These are phyloP conservation scores for Ptychadena robeensis DNA, from an alignment of 2,797 vertebrate species.

Conservation along the genomic window DNA sequence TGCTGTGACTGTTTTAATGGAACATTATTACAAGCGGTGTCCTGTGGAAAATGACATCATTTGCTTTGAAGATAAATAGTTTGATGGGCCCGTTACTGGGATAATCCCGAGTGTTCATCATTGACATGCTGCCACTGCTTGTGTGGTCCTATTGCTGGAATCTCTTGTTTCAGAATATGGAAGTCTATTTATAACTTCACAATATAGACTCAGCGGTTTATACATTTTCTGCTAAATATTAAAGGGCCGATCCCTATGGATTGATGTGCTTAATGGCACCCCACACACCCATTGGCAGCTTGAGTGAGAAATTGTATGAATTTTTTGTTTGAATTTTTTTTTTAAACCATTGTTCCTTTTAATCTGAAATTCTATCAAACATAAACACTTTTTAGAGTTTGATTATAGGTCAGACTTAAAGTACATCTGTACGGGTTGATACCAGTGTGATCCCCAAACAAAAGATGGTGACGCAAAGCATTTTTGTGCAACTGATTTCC, in stretches of 20 bases:
- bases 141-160: slow-evolving; percentile 5
- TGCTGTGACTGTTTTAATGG: slow-evolving; percentile 24
- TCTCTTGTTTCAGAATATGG: background rate
- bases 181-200: background rate
- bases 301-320: no score
- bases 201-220: background rate
- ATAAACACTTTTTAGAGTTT: no score
- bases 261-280: background rate
- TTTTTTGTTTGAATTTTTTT: no score
- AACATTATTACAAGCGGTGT: slow-evolving; percentile 13
- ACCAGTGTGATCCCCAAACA: no score
- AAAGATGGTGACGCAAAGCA: no score
- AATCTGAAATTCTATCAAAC: no score
- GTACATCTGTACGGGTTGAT: no score
- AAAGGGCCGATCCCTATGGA: background rate
- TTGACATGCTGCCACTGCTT: slow-evolving; percentile 4
- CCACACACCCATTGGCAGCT: no score
- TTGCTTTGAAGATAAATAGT: slow-evolving; percentile 26
- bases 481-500: no score
- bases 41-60: slow-evolving; percentile 31
- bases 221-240: background rate
- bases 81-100: background rate
- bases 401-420: no score
- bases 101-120: background rate
- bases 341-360: no score